Evolutionary conservation across 2,113 vertebrate genomes (phyloP).

Genomic region (Columbina picui): DNA sequence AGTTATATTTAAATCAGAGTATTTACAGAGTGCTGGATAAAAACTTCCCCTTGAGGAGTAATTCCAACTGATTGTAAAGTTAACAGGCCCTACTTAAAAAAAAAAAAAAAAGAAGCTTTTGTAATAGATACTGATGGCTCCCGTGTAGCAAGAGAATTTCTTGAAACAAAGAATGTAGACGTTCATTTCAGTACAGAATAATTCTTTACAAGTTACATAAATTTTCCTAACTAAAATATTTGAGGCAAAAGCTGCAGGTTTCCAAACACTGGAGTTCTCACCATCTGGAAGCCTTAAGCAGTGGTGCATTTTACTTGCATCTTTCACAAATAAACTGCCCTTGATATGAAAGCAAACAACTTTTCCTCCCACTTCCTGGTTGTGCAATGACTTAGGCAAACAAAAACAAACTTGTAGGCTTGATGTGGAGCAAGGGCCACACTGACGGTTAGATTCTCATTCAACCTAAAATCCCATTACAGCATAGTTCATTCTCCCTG

Average conservation of each 20-base stretch:
- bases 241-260: constrained; percentile 3
- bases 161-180: neutral
- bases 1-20: neutral
- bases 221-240: constrained; percentile 36
- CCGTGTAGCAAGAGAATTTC: neutral
- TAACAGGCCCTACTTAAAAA: neutral
- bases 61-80: neutral
- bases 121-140: neutral
- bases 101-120: neutral
- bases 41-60: neutral
- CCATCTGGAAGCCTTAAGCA: constrained; percentile 3
- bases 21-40: neutral
- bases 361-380: constrained; percentile 33
- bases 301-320: constrained; percentile 28
- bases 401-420: constrained; percentile 19
- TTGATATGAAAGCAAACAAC: constrained; percentile 49
- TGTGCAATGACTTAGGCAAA: constrained; percentile 33
- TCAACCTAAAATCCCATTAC: neutral
- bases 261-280: neutral
- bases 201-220: neutral
- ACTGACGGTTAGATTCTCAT: neutral
- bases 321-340: constrained; percentile 31
- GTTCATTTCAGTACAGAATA: neutral
- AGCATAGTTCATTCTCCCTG: neutral
- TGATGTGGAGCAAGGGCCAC: neutral